These are phyloP conservation scores for Ptychadena robeensis DNA, from an alignment of 2,797 vertebrate species.

Conservation along the genomic window DNA sequence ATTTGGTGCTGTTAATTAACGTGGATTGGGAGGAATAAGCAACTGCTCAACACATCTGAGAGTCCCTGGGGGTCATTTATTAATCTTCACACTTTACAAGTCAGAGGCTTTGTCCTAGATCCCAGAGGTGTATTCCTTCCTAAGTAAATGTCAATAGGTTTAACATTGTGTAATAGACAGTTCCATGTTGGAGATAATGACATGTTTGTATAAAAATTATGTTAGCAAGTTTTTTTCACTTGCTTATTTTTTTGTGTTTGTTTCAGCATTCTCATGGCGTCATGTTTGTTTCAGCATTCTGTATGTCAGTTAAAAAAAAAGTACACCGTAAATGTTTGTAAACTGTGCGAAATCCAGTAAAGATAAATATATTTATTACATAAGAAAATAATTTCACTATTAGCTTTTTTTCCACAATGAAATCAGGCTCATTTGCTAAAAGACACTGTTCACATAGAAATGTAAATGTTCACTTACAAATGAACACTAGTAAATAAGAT, in stretches of 20 bases:
- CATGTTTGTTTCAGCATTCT: no score
- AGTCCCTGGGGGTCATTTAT: constrained; percentile 31
- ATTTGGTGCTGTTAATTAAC: constrained; percentile 30
- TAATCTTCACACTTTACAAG: constrained; percentile 31
- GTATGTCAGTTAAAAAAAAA: no score
- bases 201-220: not conserved
- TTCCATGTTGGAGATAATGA: not conserved
- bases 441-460: not conserved
- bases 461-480: not conserved
- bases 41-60: constrained; percentile 10
- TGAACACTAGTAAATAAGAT: not conserved
- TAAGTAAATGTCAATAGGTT: not conserved
- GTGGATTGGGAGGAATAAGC: constrained; percentile 14
- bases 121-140: not conserved
- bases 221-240: no score
- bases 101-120: not conserved
- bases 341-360: no score
- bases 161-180: not conserved
- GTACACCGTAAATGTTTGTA: no score
- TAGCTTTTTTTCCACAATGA: not conserved
- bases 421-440: not conserved
- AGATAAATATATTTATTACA: no score
- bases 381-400: no score
- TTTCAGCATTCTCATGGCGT: no score
- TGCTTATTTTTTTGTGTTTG: no score